Evolutionary conservation across 2,888 invertebrate genomes (phyloP), one percentile per base, ranked within the genome.

Genomic region (Drosophila koepferae): DNA sequence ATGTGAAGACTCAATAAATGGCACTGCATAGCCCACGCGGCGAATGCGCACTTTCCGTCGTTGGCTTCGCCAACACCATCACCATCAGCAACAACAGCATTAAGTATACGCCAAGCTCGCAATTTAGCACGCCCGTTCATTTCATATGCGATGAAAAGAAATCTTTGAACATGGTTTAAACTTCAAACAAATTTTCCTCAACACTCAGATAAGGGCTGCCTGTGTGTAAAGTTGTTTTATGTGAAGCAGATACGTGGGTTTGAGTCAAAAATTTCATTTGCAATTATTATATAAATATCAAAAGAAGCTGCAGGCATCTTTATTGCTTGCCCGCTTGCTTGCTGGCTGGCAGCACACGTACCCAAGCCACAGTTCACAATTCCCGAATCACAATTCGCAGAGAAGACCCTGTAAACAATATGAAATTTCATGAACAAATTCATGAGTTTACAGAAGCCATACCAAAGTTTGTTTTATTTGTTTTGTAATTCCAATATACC

Each of bases 261-360:
- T 44, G 55, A 53, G 48, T 6, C 51, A 46, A 67, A 72, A 77
- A 73, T 80, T 80, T 72, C 70, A 78, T 84, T 80, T 80, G 81
- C 80, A 80, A 88, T 80, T 86, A 80, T 72, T 72, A 73, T 59
- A 74, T 59, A 80, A 80, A 68, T 80, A 75, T 74, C 41, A 59
- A 59, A 80, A 58, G 77, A 62, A 71, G 67, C 77, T 77, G 76
- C 73, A 81, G 81, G 79, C 79, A 65, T 81, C n/a, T 78, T 71
- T 75, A 70, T 76, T 76, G 79, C 67, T 8, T 48, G 46, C 23
- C 14, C 1, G 44, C 2, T 69, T 66, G 72, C 70, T 7, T 20
- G 23, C 28, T 23, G 46, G 23, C 51, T 61, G 67, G 53, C 56
- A 60, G 46, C 61, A 46, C 48, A 60, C 62, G 55, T 34, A 67